phyloP scores from a whole-genome alignment of 2,113 vertebrate genomes.

The Serilophus lunatus region DNA sequence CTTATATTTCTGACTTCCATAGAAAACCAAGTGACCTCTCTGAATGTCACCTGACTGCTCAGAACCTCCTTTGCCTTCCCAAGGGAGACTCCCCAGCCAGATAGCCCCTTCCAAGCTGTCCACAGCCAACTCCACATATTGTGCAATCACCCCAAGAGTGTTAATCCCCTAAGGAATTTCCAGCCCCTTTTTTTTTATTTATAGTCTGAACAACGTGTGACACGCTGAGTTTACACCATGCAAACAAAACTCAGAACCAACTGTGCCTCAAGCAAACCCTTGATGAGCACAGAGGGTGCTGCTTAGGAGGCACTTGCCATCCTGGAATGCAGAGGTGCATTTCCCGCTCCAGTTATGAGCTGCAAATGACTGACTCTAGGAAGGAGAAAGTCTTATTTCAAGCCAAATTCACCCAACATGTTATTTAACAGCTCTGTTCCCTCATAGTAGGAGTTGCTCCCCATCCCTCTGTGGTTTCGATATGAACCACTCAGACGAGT shows the following conservation, averaged over 20 bases:
- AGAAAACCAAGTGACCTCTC: background rate
- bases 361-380: background rate
- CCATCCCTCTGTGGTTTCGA: background rate
- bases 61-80: background rate
- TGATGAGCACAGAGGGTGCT: background rate
- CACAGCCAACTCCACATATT: background rate
- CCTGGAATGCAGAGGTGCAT: background rate
- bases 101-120: background rate
- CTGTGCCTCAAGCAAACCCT: background rate
- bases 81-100: background rate
- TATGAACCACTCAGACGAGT: background rate
- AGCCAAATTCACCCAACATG: background rate
- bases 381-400: background rate
- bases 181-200: background rate
- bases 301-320: background rate
- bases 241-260: background rate
- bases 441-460: background rate
- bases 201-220: background rate
- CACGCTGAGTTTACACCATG: background rate
- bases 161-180: background rate
- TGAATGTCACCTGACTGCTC: rapidly evolving
- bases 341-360: background rate
- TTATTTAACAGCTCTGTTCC: background rate
- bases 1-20: background rate
- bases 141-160: background rate